Evolutionary conservation across 2,888 invertebrate genomes (phyloP), one percentile per base, ranked within the genome.

Genomic region (Phortica magna): DNA sequence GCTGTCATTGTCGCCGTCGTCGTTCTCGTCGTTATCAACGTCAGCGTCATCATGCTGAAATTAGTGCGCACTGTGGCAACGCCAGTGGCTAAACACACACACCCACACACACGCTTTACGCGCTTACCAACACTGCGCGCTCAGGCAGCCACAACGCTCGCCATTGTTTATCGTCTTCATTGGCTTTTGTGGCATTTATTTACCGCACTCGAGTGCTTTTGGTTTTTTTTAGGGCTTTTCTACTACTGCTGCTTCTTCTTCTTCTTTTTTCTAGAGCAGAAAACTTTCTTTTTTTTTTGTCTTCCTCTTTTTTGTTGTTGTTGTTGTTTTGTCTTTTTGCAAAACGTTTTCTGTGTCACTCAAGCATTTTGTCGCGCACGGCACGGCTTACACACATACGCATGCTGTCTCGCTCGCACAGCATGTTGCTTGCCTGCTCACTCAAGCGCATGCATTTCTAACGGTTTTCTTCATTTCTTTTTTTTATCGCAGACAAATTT

Each of bases 331-430:
- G 9, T 14, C 10, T 14, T 48, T 48, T 48, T 14, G 48, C 48
- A 48, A 48, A 48, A 14, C 48, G n/a, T 67, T 67, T 67, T 67
- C 42, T 67, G 42, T 67, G 67, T 67, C 67, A 67, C 42, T 41
- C 14, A 7, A 31, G n/a, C 42, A 42, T 39, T 64, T 48, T 48
- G 48, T 48, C 48, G 48, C 10, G 14, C 48, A 12, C 48, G 43
- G 43, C 43, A 43, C 10, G 43, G n/a, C n/a, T n/a, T n/a, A n/a
- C n/a, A n/a, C n/a, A n/a, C n/a, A n/a, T n/a, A n/a, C n/a, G n/a
- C n/a, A 17, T n/a, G 41, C 43, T 42, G 6, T 19, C 7, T 12
- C 17, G 0, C n/a, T 67, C 7, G 42, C 7, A 31, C n/a, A 31
- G 6, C 48, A 1, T 68, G 12, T 43, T 43, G 2, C 7, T 41